A percentile compares a stretch with the other conserved stretches of the same genome.
These are phyloP conservation scores for Apodemia mormo DNA, from an alignment of 2,888 invertebrate species.

Conservation along the genomic window DNA sequence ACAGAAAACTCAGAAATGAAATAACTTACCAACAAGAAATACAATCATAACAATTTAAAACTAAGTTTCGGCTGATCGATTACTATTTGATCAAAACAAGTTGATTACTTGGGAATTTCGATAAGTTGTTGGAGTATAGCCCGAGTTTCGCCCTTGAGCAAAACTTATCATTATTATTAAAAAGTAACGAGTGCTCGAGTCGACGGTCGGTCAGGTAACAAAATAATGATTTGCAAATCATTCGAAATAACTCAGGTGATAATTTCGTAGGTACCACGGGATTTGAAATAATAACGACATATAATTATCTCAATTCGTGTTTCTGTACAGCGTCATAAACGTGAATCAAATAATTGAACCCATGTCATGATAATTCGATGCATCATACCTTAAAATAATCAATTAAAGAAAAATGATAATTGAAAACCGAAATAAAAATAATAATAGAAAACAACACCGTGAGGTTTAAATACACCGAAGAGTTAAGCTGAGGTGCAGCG, in stretches of 20 bases:
- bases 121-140: slow-evolving; percentile 62
- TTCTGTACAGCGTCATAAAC: not conserved
- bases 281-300: slow-evolving; percentile 7
- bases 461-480: too few species aligned
- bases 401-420: too few species aligned
- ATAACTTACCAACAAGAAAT: too few species aligned
- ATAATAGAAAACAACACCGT: too few species aligned
- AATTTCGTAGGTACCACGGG: not conserved
- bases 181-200: slow-evolving; percentile 61
- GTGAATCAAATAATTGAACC: not conserved
- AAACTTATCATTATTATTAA: slow-evolving; percentile 68
- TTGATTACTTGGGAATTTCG: slow-evolving; percentile 53
- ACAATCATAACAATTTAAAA: not conserved
- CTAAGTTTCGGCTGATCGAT: not conserved
- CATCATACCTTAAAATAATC: too few species aligned
- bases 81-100: slow-evolving; percentile 44
- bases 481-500: too few species aligned
- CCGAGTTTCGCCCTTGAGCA: slow-evolving; percentile 60
- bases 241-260: slow-evolving; percentile 33
- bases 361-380: too few species aligned
- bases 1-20: too few species aligned
- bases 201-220: slow-evolving; percentile 60
- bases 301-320: slow-evolving; percentile 1
- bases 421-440: too few species aligned
- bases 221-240: slow-evolving; percentile 78